Base-by-base conservation (phyloP, 2,113 vertebrate genomes). In the Telmatochromis brachygnathus region DNA sequence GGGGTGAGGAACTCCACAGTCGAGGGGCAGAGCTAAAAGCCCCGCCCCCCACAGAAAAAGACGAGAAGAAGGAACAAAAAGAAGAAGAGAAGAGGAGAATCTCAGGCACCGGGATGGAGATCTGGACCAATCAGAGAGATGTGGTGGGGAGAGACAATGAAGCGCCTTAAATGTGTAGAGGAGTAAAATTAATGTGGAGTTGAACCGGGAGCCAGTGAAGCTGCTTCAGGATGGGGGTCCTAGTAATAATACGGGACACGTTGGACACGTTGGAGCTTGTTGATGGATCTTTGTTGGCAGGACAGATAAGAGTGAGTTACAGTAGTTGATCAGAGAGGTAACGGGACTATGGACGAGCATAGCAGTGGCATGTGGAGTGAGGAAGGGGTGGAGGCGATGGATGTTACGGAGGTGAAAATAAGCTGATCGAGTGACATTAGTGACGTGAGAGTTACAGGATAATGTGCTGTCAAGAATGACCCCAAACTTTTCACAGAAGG, bases 271-370 rank as follows among this genome's bases (percentile, higher is more conserved):
- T 9, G 55, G 1, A 1, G 26, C 26, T 4, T 6, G 26, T 60
- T 30, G 56, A 60, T 30, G 56, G 56, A 17, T 6, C 0, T 37
- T 0, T 10, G 26, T 4, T 60, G 14, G 14, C 56, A 0, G 56
- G 26, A 0, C 56, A 60, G 56, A 30, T 60, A 30, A 60, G 56
- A 60, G 56, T 60, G 56, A 60, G 56, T 30, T 60, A 2, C 56
- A 60, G 14, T 17, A 30, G 26, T 60, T 30, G 56, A 10, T 60
- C 56, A 6, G 26, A 60, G 56, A 1, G n/a, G 9, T 54, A 21
- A 21, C 5, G 1, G 2, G 26, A 17, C 56, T 4, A 4, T 60
- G 56, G 55, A 58, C 3, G 55, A 58, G 55, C 2, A 60, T 30
- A 30, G 56, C 28, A 60, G 56, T 33, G 28, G 56, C 28, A 10